phyloP scores from a whole-genome alignment of 2,888 invertebrate genomes.

The Euproctis similis region DNA sequence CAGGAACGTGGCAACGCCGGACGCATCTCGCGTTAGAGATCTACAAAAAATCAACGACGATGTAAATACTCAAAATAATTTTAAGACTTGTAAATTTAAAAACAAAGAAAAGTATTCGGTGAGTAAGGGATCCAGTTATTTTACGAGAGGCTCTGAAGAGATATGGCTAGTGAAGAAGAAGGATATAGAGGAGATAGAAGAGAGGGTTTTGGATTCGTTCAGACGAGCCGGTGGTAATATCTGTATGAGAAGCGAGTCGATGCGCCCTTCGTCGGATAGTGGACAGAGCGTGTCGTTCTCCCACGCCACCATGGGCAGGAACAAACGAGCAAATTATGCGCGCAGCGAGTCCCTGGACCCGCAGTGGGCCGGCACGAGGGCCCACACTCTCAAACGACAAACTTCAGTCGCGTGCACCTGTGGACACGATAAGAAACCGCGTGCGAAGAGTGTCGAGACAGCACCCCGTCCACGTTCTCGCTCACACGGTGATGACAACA shows the following conservation, averaged over 20 bases:
- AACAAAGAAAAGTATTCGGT: conserved; percentile 58
- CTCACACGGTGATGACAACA: conserved; percentile 58
- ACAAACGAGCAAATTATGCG: conserved; percentile 42
- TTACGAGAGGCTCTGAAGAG: conserved; percentile 65
- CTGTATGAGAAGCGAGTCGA: conserved; percentile 29
- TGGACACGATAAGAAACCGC: conserved; percentile 62
- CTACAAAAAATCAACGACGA: conserved; percentile 42
- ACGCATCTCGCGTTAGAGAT: conserved; percentile 34
- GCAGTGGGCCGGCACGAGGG: conserved; percentile 46
- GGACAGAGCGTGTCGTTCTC: conserved; percentile 39
- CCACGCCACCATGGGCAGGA: conserved; percentile 50
- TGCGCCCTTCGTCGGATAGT: conserved; percentile 42
- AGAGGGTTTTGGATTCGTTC: conserved; percentile 63
- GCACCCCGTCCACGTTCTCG: conserved; percentile 49
- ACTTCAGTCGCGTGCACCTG: conserved; percentile 66
- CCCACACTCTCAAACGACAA: conserved; percentile 62
- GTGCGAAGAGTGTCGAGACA: conserved; percentile 43
- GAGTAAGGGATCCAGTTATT: conserved; percentile 65
- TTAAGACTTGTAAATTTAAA: conserved; percentile 57
- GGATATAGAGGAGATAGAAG: conserved; percentile 68
- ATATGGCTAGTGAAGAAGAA: conserved; percentile 73
- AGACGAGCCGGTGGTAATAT: conserved; percentile 52
- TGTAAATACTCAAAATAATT: conserved; percentile 47
- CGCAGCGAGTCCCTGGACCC: conserved; percentile 65
- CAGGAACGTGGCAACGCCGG: conserved; percentile 60